A percentile compares a stretch with the other conserved stretches of the same genome.
Conservation (phyloP, 1,140 invertebrate species). For the Camponotus vicinus region DNA sequence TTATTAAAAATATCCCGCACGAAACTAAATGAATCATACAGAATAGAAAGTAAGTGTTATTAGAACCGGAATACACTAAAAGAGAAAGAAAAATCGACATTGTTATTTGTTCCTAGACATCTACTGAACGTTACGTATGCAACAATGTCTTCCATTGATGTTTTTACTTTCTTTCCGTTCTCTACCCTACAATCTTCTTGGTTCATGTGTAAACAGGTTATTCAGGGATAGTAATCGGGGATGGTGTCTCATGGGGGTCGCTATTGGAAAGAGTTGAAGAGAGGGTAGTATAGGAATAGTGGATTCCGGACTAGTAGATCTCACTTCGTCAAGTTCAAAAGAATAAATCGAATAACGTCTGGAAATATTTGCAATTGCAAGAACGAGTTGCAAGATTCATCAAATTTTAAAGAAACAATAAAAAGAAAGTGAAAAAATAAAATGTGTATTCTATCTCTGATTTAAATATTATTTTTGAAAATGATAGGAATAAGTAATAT, state of each 20-base stretch:
- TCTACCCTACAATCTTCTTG: constrained; percentile 28
- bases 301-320: constrained; percentile 45
- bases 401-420: neutral
- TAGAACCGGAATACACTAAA: constrained; percentile 26
- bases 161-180: constrained; percentile 58
- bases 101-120: constrained; percentile 56
- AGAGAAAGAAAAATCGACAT: constrained; percentile 45
- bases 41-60: neutral
- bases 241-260: constrained; percentile 41
- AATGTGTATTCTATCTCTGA: neutral
- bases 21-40: neutral
- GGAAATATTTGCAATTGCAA: constrained; percentile 62
- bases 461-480: constrained; percentile 3
- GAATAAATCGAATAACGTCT: constrained; percentile 72
- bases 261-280: constrained; percentile 62
- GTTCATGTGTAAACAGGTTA: constrained; percentile 69
- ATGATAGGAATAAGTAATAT: neutral
- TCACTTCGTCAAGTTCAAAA: constrained; percentile 59
- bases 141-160: constrained; percentile 56
- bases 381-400: constrained; percentile 40
- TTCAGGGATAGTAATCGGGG: constrained; percentile 62
- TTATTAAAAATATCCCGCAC: neutral
- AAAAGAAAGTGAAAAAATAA: neutral
- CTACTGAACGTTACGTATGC: constrained; percentile 50
- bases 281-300: constrained; percentile 30